phyloP scores from a whole-genome alignment of 2,113 vertebrate species.

The Nicator chloris region DNA sequence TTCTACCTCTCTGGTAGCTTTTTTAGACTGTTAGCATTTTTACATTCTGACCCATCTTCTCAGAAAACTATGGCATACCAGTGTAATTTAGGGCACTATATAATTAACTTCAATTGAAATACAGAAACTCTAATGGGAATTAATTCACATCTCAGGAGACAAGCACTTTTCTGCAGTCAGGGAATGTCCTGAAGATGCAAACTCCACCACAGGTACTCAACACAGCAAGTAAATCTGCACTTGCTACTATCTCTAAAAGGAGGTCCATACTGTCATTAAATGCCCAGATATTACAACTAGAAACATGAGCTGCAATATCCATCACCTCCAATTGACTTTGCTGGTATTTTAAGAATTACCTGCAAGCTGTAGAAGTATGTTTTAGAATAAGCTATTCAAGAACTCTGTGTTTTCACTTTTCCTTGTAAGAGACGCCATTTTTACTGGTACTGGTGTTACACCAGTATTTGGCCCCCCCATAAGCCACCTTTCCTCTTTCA shows the following conservation, averaged over 20 bases:
- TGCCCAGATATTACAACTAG: not conserved
- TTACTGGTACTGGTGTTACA: not conserved
- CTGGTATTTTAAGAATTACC: not conserved
- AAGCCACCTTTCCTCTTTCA: not conserved
- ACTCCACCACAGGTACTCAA: not conserved
- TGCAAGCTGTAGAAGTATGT: not conserved
- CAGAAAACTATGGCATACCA: not conserved
- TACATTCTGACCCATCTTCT: not conserved
- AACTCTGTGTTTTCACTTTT: not conserved
- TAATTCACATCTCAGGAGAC: not conserved
- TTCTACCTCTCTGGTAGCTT: not conserved
- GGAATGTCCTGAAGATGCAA: not conserved
- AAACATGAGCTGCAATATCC: not conserved
- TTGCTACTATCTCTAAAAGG: not conserved
- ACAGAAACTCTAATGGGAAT: not conserved
- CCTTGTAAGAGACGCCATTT: not conserved
- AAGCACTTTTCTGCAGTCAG: not conserved
- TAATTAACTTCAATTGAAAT: conserved; percentile 24
- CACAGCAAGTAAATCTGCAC: not conserved
- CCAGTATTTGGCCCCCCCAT: not conserved
- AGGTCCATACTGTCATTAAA: not conserved
- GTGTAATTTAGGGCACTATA: not conserved
- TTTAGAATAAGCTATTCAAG: not conserved
- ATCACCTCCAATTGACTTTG: not conserved
- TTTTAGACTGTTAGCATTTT: not conserved